These are phyloP conservation scores for Agapornis canus DNA, from an alignment of 2,797 vertebrate genomes.

Conservation along the genomic window DNA sequence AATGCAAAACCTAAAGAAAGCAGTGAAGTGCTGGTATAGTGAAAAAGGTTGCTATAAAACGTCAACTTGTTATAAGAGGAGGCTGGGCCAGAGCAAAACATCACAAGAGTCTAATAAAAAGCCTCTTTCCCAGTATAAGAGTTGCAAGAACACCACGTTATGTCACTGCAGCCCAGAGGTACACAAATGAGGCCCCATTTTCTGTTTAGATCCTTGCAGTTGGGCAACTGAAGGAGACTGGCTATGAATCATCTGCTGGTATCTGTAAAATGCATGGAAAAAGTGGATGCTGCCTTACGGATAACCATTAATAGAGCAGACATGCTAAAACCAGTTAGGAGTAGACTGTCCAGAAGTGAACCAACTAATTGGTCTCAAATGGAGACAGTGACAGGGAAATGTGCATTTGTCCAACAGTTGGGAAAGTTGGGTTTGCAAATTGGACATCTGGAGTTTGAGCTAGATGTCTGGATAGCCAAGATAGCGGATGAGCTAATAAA, in stretches of 20 bases:
- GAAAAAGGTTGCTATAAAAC: conserved; percentile 40
- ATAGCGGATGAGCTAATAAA: conserved; percentile 65
- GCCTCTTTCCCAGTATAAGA: background rate
- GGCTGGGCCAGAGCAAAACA: conserved; percentile 33
- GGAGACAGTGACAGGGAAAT: conserved; percentile 31
- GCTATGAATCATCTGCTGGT: background rate
- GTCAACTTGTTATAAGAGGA: background rate
- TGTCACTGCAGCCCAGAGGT: background rate
- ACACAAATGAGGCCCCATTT: background rate
- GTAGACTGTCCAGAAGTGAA: conserved; percentile 25
- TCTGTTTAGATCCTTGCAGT: background rate
- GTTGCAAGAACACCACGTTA: background rate
- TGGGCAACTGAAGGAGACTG: background rate
- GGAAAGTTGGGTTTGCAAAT: conserved; percentile 40
- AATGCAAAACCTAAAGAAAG: conserved; percentile 42
- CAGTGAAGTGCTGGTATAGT: conserved; percentile 35
- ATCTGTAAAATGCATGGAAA: conserved; percentile 16
- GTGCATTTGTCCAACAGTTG: background rate
- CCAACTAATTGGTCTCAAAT: conserved; percentile 59
- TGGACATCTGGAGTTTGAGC: conserved; percentile 56
- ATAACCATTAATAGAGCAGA: conserved; percentile 38
- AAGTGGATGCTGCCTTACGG: conserved; percentile 18
- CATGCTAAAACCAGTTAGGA: conserved; percentile 36
- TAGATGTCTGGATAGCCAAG: conserved; percentile 45
- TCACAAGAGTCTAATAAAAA: conserved; percentile 46